These are phyloP conservation scores for Odocoileus virginianus DNA, from an alignment of 2,113 vertebrate genomes.

Conservation along the genomic window DNA sequence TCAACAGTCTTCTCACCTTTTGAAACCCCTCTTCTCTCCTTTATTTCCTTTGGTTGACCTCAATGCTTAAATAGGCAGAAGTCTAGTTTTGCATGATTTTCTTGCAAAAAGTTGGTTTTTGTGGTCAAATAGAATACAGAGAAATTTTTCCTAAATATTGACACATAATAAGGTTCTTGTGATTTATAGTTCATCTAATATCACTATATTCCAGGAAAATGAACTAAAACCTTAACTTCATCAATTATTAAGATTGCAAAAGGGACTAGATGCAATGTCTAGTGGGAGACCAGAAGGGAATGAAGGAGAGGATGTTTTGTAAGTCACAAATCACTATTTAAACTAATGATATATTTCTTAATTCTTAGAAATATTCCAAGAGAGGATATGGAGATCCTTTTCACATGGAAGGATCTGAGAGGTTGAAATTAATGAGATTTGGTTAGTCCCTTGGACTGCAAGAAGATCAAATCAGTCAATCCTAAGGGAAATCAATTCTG, in stretches of 20 bases:
- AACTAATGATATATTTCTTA: not conserved
- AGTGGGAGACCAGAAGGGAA: not conserved
- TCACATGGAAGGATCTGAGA: not conserved
- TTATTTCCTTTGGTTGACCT: not conserved
- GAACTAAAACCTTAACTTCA: not conserved
- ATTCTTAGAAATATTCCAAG: not conserved
- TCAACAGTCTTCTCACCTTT: not conserved
- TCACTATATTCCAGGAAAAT: not conserved
- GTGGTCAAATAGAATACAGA: not conserved
- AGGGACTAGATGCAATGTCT: not conserved
- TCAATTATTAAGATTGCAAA: not conserved
- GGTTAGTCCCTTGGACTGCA: not conserved
- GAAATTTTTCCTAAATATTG: not conserved
- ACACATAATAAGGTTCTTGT: not conserved
- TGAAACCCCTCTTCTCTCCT: not conserved
- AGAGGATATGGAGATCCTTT: not conserved
- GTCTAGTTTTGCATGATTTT: not conserved
- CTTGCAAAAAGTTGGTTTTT: not conserved
- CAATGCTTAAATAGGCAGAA: not conserved
- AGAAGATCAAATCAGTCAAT: not conserved
- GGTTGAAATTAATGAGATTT: not conserved
- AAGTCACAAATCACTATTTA: not conserved
- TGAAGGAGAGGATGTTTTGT: not conserved
- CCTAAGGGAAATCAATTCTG: not conserved
- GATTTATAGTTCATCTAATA: not conserved